Evolutionary conservation across 92 coral and sea anemone genomes (phyloP).

Genomic region (Palythoa heliodiscus): DNA sequence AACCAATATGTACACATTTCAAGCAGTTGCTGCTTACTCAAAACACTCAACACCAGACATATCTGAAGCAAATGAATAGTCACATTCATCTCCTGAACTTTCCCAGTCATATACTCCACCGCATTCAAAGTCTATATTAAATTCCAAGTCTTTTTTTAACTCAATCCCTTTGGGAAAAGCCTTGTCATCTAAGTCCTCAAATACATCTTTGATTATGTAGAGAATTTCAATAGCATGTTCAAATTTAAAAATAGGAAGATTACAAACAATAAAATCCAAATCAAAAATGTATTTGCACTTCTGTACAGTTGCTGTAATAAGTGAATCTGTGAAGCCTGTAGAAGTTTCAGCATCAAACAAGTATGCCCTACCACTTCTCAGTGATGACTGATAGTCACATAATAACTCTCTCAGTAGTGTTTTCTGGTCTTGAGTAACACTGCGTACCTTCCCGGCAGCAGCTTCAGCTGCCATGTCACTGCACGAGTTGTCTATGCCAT

Average conservation of each 20-base stretch:
- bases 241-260: slow-evolving; percentile 53
- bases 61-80: background rate
- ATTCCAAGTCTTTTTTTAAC: background rate
- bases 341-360: slow-evolving; percentile 5
- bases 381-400: slow-evolving; percentile 35
- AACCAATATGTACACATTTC: background rate
- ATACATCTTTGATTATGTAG: slow-evolving; percentile 48
- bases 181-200: slow-evolving; percentile 46
- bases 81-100: slow-evolving; percentile 26
- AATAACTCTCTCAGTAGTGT: slow-evolving; percentile 34
- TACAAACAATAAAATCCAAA: slow-evolving; percentile 40
- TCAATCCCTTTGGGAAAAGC: background rate
- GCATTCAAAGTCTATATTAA: background rate
- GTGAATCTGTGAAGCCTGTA: slow-evolving; percentile 38
- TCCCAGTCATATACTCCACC: slow-evolving; percentile 14
- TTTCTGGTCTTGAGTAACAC: slow-evolving; percentile 3
- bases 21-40: background rate
- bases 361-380: slow-evolving; percentile 4
- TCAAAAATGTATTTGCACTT: slow-evolving; percentile 48
- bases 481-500: background rate
- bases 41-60: slow-evolving; percentile 6
- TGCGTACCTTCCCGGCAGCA: slow-evolving; percentile 5
- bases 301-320: slow-evolving; percentile 26
- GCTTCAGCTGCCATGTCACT: background rate
- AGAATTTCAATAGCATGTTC: slow-evolving; percentile 54